phyloP scores from a whole-genome alignment of 1,140 invertebrate species.

The Popillia japonica region DNA sequence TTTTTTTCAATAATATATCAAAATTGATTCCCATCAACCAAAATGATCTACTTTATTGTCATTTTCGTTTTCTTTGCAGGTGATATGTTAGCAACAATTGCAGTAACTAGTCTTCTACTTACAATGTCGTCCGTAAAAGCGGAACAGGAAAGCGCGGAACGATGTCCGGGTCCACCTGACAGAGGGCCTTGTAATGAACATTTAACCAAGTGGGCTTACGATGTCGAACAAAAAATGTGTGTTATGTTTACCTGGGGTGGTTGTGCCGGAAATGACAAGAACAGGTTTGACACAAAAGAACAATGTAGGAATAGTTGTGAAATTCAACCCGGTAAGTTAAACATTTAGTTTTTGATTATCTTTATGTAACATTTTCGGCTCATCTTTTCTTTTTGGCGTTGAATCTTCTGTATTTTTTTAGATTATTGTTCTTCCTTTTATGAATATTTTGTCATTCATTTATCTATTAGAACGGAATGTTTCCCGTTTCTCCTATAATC shows the following conservation, averaged over 20 bases:
- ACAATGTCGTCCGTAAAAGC: conserved; percentile 19
- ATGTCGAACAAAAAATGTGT: conserved; percentile 71
- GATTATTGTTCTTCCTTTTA: too few species aligned
- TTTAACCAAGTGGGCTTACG: conserved; percentile 77
- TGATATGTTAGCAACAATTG: conserved; percentile 9
- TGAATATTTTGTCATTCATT: too few species aligned
- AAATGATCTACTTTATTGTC: background rate
- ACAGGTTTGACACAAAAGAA: conserved; percentile 77
- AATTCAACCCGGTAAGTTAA: conserved; percentile 59
- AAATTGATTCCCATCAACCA: background rate
- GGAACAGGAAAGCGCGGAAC: conserved; percentile 39
- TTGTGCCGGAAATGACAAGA: conserved; percentile 77
- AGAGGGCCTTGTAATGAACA: conserved; percentile 73
- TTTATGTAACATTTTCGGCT: too few species aligned
- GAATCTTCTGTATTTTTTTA: too few species aligned
- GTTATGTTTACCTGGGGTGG: conserved; percentile 79
- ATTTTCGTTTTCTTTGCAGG: background rate
- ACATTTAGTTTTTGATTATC: background rate
- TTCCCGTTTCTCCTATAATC: too few species aligned
- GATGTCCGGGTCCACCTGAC: conserved; percentile 61
- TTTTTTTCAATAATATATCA: background rate
- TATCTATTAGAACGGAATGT: too few species aligned
- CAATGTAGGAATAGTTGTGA: conserved; percentile 75
- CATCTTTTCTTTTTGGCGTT: too few species aligned
- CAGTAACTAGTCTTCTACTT: conserved; percentile 22